A percentile compares a stretch with the other conserved stretches of the same genome.
Evolutionary conservation across 1,140 invertebrate species (phyloP).

Genomic region (Apis dorsata): DNA sequence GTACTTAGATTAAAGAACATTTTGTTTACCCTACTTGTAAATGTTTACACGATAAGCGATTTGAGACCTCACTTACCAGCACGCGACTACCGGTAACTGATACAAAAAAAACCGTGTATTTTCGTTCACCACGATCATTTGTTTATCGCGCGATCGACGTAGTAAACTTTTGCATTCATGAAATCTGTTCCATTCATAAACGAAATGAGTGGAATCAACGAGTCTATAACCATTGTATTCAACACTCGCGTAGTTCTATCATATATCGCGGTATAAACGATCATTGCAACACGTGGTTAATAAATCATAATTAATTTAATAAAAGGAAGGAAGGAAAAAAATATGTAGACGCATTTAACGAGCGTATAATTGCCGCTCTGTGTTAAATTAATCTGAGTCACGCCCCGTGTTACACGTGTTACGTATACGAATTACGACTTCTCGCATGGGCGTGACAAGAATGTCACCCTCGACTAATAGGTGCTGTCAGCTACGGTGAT

Average conservation of each 20-base stretch:
- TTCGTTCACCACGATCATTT: slow-evolving; percentile 40
- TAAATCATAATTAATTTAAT: too few relatives aligned
- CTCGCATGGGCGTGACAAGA: slow-evolving; percentile 48
- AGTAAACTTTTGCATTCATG: slow-evolving; percentile 17
- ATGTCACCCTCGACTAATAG: slow-evolving; percentile 68
- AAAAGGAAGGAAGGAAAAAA: neutral
- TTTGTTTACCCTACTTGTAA: slow-evolving; percentile 70
- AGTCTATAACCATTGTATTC: neutral
- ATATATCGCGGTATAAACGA: neutral
- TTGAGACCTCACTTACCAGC: slow-evolving; percentile 61
- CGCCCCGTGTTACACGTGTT: slow-evolving; percentile 64
- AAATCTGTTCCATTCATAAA: slow-evolving; percentile 34
- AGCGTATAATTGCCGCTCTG: slow-evolving; percentile 42
- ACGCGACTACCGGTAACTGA: slow-evolving; percentile 49
- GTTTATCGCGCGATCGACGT: slow-evolving; percentile 30
- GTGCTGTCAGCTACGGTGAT: slow-evolving; percentile 61
- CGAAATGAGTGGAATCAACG: neutral
- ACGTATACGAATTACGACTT: slow-evolving; percentile 66
- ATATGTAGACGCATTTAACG: slow-evolving; percentile 28
- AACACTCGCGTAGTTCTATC: too few relatives aligned
- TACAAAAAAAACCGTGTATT: slow-evolving; percentile 53
- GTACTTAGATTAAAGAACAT: slow-evolving; percentile 64
- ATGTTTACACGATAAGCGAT: slow-evolving; percentile 73
- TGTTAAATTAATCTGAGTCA: slow-evolving; percentile 63
- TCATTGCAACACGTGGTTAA: neutral